A percentile compares a stretch with the other conserved stretches of the same genome.
phyloP scores from a whole-genome alignment of 2,113 vertebrate species.

The Myiozetetes cayanensis region DNA sequence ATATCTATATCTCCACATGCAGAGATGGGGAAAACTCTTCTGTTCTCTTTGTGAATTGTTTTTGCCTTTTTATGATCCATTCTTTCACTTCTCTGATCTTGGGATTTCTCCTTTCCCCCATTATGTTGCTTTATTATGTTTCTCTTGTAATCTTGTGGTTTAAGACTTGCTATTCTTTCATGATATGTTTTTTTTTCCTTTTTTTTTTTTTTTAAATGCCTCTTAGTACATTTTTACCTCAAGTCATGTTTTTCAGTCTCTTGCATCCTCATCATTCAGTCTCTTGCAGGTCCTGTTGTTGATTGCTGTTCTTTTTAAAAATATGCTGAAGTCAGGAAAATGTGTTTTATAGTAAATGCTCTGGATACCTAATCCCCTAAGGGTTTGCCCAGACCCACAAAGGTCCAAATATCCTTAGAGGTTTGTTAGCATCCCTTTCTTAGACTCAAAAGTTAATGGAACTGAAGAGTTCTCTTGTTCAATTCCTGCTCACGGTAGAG shows the following conservation, averaged over 20 bases:
- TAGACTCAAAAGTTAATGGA: not conserved
- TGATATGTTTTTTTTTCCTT: fast-evolving
- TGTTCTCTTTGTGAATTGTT: not conserved
- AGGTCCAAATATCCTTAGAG: not conserved
- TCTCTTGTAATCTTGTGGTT: not conserved
- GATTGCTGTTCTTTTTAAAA: not conserved
- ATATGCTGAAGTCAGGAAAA: not conserved
- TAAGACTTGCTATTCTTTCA: not conserved
- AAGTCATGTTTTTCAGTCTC: not conserved
- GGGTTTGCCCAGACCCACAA: not conserved
- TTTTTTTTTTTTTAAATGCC: not conserved
- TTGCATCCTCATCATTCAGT: not conserved
- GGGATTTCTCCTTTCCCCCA: not conserved
- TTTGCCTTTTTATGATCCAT: not conserved
- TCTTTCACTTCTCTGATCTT: not conserved
- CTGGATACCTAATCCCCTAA: not conserved
- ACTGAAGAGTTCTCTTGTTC: not conserved
- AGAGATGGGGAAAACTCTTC: not conserved
- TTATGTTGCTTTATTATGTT: not conserved
- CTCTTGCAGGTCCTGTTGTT: not conserved
- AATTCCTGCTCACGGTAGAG: not conserved
- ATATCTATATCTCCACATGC: not conserved
- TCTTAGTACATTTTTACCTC: not conserved
- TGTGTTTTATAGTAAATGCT: not conserved
- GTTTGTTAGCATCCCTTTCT: not conserved